A percentile compares a stretch with the other conserved stretches of the same genome.
These are phyloP conservation scores for Eristalis arbustorum DNA, from an alignment of 2,888 invertebrate genomes.

Conservation along the genomic window DNA sequence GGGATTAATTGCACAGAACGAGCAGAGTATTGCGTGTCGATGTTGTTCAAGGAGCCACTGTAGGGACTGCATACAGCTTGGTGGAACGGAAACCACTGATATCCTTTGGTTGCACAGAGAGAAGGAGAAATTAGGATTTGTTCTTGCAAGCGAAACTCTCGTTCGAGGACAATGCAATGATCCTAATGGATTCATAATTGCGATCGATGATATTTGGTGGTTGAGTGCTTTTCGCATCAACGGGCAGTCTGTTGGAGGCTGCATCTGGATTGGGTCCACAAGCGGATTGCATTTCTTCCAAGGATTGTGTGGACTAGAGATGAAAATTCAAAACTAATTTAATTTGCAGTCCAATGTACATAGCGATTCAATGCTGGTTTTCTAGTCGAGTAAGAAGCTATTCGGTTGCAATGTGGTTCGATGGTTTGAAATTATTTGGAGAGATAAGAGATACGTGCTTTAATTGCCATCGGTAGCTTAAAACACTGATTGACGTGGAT, in stretches of 20 bases:
- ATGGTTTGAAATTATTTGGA: too few relatives aligned
- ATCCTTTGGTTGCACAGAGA: neutral
- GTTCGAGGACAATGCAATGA: constrained; percentile 56
- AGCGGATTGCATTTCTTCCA: neutral
- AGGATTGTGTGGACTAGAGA: neutral
- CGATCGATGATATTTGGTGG: constrained; percentile 52
- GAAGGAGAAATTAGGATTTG: neutral
- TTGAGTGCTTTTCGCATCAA: constrained; percentile 51
- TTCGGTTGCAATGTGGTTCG: neutral
- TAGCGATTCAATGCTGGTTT: neutral
- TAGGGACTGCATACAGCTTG: neutral
- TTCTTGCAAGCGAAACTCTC: constrained; percentile 10
- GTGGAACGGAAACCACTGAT: constrained; percentile 19
- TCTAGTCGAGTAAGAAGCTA: neutral
- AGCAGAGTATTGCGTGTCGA: neutral
- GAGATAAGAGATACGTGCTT: too few relatives aligned
- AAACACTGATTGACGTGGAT: too few relatives aligned
- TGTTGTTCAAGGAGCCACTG: neutral
- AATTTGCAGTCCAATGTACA: neutral
- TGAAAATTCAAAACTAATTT: neutral
- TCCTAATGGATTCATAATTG: constrained; percentile 68
- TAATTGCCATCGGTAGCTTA: too few relatives aligned
- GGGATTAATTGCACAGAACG: constrained; percentile 3
- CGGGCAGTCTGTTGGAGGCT: neutral
- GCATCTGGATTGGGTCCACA: neutral